Conservation (phyloP, 2,888 invertebrate species). For the Sphaeridia pumilis region DNA sequence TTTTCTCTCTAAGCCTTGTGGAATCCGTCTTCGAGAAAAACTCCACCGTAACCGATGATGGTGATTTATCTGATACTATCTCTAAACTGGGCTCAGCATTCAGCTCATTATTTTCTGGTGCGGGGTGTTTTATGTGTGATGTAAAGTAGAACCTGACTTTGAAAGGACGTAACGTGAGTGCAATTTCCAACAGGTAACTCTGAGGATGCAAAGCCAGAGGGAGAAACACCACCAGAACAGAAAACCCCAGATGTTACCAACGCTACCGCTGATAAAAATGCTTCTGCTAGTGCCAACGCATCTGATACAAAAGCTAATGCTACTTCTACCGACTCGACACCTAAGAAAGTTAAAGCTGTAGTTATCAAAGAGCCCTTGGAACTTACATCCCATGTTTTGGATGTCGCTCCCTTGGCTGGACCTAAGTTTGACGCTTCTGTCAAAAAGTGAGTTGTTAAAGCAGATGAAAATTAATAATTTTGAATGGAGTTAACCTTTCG, state of each 20-base stretch:
- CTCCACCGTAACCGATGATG: conserved; percentile 49
- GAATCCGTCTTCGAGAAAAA: conserved; percentile 84
- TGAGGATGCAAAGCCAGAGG: too few species aligned
- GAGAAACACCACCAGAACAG: conserved; percentile 4
- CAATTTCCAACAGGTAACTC: not conserved
- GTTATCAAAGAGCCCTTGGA: conserved; percentile 64
- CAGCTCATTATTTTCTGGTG: conserved; percentile 73
- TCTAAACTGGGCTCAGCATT: conserved; percentile 88
- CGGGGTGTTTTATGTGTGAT: too few species aligned
- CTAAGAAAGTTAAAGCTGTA: conserved; percentile 56
- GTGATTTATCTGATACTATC: conserved; percentile 62
- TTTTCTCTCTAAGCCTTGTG: conserved; percentile 65
- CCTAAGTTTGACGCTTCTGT: conserved; percentile 51
- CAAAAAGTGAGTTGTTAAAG: conserved; percentile 41
- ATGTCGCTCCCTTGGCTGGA: conserved; percentile 52
- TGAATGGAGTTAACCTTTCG: too few species aligned
- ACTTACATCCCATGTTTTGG: conserved; percentile 51
- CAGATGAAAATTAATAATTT: too few species aligned
- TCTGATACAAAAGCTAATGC: conserved; percentile 42
- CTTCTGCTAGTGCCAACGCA: conserved; percentile 26
- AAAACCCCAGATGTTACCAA: too few species aligned
- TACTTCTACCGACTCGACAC: conserved; percentile 37
- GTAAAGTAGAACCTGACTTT: too few species aligned
- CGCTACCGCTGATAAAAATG: conserved; percentile 1
- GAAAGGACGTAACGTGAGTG: too few species aligned